phyloP scores from a whole-genome alignment of 2,113 vertebrate species.

The Pseudopipra pipra region DNA sequence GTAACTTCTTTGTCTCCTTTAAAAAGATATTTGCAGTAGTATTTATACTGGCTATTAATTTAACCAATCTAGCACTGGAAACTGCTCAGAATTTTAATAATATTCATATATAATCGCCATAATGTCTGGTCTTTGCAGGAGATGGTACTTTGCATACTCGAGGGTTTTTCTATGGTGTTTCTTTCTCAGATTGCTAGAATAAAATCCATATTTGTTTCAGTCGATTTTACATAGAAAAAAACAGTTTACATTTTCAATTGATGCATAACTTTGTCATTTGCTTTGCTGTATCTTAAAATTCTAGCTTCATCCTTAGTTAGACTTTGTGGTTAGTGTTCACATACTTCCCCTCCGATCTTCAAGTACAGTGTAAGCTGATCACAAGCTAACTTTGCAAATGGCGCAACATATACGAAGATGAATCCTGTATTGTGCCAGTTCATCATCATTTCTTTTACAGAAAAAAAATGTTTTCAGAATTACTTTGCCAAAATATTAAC shows the following conservation, averaged over 20 bases:
- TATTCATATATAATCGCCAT: conserved; percentile 19
- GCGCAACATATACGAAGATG: not conserved
- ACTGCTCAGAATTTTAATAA: conserved; percentile 19
- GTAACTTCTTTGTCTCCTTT: not conserved
- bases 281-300: conserved; percentile 18
- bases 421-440: not conserved
- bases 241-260: conserved; percentile 9
- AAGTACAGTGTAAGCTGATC: conserved; percentile 6
- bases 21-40: not conserved
- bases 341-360: not conserved
- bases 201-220: conserved; percentile 18
- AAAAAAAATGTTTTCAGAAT: not conserved
- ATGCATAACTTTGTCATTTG: conserved; percentile 33
- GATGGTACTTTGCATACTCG: conserved; percentile 16
- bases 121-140: conserved; percentile 51
- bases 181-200: conserved; percentile 3
- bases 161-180: not conserved
- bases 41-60: not conserved
- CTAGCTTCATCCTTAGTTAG: conserved; percentile 21
- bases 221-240: conserved; percentile 24
- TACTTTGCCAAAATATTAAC: not conserved
- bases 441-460: not conserved
- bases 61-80: not conserved
- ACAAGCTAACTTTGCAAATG: not conserved
- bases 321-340: conserved; percentile 11